phyloP scores from a whole-genome alignment of 1,140 invertebrate species.

The Solenopsis fugax region DNA sequence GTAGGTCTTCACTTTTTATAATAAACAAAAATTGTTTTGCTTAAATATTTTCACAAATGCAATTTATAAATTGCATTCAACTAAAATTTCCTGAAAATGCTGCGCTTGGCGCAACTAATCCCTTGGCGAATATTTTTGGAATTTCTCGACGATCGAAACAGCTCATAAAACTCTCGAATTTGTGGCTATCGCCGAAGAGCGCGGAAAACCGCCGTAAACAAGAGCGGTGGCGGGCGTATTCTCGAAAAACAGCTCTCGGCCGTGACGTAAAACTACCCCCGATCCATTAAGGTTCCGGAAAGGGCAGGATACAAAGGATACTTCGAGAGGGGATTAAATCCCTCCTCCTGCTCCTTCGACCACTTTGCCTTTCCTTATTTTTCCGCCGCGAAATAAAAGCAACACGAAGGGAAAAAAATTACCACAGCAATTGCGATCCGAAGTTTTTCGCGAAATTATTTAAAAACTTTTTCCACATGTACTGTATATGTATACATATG shows the following conservation, averaged over 20 bases:
- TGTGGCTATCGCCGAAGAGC: conserved; percentile 68
- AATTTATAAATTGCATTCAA: conserved; percentile 14
- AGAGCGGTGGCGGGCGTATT: conserved; percentile 64
- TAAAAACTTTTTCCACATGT: conserved; percentile 22
- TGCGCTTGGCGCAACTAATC: not conserved
- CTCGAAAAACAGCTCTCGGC: conserved; percentile 75
- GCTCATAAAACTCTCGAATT: conserved; percentile 78
- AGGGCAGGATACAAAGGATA: conserved; percentile 74
- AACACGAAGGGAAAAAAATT: conserved; percentile 22
- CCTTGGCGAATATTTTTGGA: not conserved
- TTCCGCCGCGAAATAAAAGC: not conserved
- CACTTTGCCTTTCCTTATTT: conserved; percentile 21
- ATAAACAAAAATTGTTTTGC: not conserved
- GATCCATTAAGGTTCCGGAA: conserved; percentile 78
- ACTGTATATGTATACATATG: no score
- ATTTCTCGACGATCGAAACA: conserved; percentile 37
- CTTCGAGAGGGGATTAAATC: conserved; percentile 67
- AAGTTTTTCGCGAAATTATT: conserved; percentile 23
- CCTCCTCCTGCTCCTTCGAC: conserved; percentile 39
- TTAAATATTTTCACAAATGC: not conserved
- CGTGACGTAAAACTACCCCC: conserved; percentile 74
- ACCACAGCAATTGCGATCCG: conserved; percentile 7
- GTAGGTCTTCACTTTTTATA: no score
- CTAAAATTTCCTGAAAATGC: conserved; percentile 3
- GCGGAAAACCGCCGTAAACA: conserved; percentile 72